Evolutionary conservation across 2,888 invertebrate species (phyloP).

Genomic region (Drosophila robusta): DNA sequence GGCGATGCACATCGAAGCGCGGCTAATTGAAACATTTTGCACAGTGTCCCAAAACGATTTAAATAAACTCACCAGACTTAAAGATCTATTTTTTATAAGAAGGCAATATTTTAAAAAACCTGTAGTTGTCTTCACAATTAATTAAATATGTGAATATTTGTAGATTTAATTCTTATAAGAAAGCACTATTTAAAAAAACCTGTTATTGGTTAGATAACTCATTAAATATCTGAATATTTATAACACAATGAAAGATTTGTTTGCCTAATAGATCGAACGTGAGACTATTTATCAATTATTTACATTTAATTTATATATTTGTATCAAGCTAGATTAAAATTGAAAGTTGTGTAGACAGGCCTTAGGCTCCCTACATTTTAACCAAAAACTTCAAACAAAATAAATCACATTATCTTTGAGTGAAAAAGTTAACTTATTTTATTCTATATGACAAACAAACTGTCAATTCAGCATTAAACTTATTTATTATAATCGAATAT

Average conservation of each 20-base stretch:
- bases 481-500: background rate
- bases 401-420: no score
- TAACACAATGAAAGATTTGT: no score
- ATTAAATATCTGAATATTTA: background rate
- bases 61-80: slow-evolving; percentile 6
- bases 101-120: background rate
- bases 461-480: background rate
- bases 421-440: background rate
- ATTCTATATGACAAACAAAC: background rate
- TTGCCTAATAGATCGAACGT: no score
- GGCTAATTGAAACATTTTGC: slow-evolving; percentile 74
- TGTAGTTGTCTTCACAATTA: background rate
- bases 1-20: slow-evolving; percentile 79
- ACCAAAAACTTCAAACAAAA: no score
- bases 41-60: slow-evolving; percentile 58
- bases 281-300: no score
- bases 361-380: no score
- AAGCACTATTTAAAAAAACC: background rate
- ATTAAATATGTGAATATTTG: background rate
- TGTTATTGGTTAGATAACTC: background rate
- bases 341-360: no score
- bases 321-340: no score
- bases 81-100: slow-evolving; percentile 13
- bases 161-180: background rate
- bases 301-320: no score